Percentiles rank a stretch among this genome's conserved stretches.
These are phyloP conservation scores for Lasiommata megera DNA, from an alignment of 2,888 invertebrate genomes.

Conservation along the genomic window DNA sequence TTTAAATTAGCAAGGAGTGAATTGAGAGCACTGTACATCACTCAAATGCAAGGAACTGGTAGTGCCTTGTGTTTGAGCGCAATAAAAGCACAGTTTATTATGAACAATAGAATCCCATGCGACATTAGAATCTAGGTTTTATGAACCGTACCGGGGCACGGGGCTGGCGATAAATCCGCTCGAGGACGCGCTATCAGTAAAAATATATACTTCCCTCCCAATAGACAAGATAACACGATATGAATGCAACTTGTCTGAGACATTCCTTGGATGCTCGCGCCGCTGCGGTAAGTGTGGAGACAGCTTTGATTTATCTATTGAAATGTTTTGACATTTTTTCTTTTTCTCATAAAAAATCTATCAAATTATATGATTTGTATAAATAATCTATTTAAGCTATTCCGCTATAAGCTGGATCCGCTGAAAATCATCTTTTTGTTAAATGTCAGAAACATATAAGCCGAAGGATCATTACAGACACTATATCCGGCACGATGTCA, in stretches of 20 bases:
- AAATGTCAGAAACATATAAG: too few species aligned
- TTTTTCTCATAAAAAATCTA: too few species aligned
- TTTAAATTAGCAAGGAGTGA: neutral
- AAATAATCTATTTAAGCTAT: too few species aligned
- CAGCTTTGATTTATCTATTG: neutral
- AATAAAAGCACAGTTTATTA: slow-evolving; percentile 13
- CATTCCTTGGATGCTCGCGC: slow-evolving; percentile 40
- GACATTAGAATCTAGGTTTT: slow-evolving; percentile 23
- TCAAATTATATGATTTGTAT: too few species aligned
- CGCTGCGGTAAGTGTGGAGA: slow-evolving; percentile 18
- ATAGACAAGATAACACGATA: slow-evolving; percentile 43
- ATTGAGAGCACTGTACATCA: too few species aligned
- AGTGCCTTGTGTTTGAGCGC: neutral
- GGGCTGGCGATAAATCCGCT: slow-evolving; percentile 35
- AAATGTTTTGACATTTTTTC: too few species aligned
- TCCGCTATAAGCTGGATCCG: too few species aligned
- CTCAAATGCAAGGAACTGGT: neutral
- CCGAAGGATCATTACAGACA: too few species aligned
- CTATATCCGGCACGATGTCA: too few species aligned
- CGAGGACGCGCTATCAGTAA: slow-evolving; percentile 41
- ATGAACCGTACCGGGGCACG: slow-evolving; percentile 22
- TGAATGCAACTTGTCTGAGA: slow-evolving; percentile 41
- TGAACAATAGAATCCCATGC: slow-evolving; percentile 19
- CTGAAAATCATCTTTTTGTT: too few species aligned
- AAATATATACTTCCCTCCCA: slow-evolving; percentile 42